These are phyloP conservation scores for Lucilia sericata DNA, from an alignment of 1,140 invertebrate species.

Conservation along the genomic window DNA sequence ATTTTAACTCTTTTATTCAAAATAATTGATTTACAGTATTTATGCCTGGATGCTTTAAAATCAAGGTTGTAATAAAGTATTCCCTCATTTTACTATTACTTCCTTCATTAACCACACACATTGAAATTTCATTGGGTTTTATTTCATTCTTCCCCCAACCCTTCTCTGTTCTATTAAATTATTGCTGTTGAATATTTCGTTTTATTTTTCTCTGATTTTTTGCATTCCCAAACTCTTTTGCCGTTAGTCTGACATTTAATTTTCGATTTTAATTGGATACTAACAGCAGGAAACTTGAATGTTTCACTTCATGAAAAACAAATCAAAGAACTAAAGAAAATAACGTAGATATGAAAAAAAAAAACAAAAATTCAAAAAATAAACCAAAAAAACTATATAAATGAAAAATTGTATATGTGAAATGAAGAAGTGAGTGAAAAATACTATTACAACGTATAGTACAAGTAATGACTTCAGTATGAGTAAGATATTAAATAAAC, in stretches of 20 bases:
- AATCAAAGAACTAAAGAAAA: slow-evolving; percentile 43
- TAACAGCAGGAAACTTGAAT: slow-evolving; percentile 64
- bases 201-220: background rate
- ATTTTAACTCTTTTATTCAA: no score
- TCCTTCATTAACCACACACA: slow-evolving; percentile 5
- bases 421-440: slow-evolving; percentile 25
- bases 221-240: slow-evolving; percentile 36
- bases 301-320: slow-evolving; percentile 41
- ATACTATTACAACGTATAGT: background rate
- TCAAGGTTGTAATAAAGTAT: no score
- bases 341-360: slow-evolving; percentile 28
- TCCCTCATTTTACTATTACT: background rate
- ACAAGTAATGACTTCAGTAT: background rate
- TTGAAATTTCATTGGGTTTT: background rate
- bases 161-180: background rate
- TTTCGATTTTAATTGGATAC: slow-evolving; percentile 62
- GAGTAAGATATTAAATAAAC: slow-evolving; percentile 33
- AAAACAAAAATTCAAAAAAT: background rate
- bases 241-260: slow-evolving; percentile 50
- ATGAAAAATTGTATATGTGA: slow-evolving; percentile 19
- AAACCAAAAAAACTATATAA: background rate
- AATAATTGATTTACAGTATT: no score
- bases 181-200: background rate
- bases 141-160: background rate
- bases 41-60: no score